Evolutionary conservation across 2,797 vertebrate genomes (phyloP).

Genomic region (Poeciliopsis turneri): DNA sequence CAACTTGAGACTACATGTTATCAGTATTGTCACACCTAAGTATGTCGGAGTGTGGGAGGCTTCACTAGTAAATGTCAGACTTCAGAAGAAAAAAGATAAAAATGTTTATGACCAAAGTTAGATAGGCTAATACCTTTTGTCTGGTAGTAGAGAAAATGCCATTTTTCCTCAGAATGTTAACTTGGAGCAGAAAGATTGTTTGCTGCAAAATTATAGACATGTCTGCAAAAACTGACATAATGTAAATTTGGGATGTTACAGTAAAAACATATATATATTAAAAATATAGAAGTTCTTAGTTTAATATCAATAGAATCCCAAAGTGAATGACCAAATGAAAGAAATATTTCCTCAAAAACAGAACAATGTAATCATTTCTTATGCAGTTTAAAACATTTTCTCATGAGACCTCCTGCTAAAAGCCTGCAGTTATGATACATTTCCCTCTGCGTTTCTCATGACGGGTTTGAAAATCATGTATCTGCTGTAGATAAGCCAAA

Average conservation of each 20-base stretch:
- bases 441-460: constrained; percentile 49
- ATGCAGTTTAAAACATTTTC: constrained; percentile 30
- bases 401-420: constrained; percentile 33
- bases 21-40: background rate
- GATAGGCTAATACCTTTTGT: background rate
- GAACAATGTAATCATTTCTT: constrained; percentile 13
- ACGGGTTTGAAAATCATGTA: constrained; percentile 69
- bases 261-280: background rate
- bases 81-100: background rate
- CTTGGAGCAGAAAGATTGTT: background rate
- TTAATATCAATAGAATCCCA: constrained; percentile 14
- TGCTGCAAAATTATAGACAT: constrained; percentile 11
- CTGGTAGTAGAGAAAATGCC: background rate
- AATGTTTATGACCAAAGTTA: background rate
- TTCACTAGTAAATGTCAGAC: background rate
- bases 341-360: constrained; percentile 1
- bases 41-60: background rate
- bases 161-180: background rate
- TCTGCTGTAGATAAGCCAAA: constrained; percentile 75
- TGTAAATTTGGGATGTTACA: constrained; percentile 4
- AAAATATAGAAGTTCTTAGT: background rate
- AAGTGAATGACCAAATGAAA: background rate
- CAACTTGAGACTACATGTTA: background rate
- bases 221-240: constrained; percentile 6
- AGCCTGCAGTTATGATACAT: constrained; percentile 48